Evolutionary conservation across 1,140 invertebrate species (phyloP).

Genomic region (Anastrepha obliqua): DNA sequence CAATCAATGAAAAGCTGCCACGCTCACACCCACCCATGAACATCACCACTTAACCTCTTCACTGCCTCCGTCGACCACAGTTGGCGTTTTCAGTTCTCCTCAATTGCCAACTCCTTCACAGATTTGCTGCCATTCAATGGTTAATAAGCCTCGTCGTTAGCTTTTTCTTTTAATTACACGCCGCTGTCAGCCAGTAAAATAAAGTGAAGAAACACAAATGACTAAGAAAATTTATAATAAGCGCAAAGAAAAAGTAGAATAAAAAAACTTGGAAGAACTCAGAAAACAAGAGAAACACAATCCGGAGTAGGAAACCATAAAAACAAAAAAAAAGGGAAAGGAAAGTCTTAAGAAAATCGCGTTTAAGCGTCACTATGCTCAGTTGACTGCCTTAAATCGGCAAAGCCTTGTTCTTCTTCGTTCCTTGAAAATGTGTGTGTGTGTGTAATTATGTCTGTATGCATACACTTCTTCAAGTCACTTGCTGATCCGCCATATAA

Average conservation of each 20-base stretch:
- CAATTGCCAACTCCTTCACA: not conserved
- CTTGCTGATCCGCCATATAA: not conserved
- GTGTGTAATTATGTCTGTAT: not conserved
- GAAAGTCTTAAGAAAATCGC: constrained; percentile 11
- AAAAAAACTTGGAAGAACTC: too few species aligned
- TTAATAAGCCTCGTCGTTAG: not conserved
- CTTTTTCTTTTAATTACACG: not conserved
- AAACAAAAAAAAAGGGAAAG: not conserved
- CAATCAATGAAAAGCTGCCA: too few species aligned
- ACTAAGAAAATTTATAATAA: too few species aligned
- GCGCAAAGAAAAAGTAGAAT: too few species aligned
- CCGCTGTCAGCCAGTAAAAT: not conserved
- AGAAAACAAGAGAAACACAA: too few species aligned
- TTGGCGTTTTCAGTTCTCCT: not conserved
- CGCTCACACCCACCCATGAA: too few species aligned
- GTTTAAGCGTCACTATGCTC: not conserved
- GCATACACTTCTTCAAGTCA: not conserved
- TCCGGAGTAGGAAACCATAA: not conserved
- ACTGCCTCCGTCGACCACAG: not conserved
- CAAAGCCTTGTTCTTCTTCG: not conserved
- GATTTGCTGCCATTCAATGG: not conserved
- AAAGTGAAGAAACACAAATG: not conserved
- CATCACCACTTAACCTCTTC: too few species aligned
- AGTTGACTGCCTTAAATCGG: not conserved
- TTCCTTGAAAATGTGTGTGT: not conserved